Percentiles rank a stretch among this genome's conserved stretches.
phyloP scores from a whole-genome alignment of 2,797 vertebrate genomes.

The Lepilemur ruficaudatus region DNA sequence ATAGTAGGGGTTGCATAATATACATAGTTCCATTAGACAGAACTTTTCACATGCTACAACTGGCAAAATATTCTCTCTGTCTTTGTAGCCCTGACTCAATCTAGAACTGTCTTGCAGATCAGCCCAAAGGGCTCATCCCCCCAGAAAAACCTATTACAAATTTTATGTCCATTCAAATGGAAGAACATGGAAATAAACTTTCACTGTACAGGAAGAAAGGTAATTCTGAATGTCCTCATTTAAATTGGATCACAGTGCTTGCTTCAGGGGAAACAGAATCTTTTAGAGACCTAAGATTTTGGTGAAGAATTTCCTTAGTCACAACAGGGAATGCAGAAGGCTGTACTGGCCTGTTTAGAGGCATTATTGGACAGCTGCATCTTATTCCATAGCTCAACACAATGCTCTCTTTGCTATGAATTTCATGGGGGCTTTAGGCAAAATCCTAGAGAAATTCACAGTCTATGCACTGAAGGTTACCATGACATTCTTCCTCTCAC shows the following conservation, averaged over 20 bases:
- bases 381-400: constrained; percentile 38
- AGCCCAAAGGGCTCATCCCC: not conserved
- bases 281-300: constrained; percentile 24
- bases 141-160: constrained; percentile 8
- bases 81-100: not conserved
- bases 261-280: not conserved
- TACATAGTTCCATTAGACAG: not conserved
- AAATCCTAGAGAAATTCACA: constrained; percentile 46
- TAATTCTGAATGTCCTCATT: constrained; percentile 40
- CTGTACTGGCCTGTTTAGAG: not conserved
- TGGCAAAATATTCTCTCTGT: not conserved
- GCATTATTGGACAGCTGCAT: constrained; percentile 53
- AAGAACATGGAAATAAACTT: not conserved
- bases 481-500: not conserved
- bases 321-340: not conserved
- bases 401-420: constrained; percentile 50
- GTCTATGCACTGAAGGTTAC: not conserved
- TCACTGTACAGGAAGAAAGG: not conserved
- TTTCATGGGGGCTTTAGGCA: constrained; percentile 64
- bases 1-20: not conserved
- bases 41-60: not conserved
- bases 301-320: constrained; percentile 58
- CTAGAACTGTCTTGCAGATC: not conserved
- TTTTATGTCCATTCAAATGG: not conserved
- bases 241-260: not conserved